Evolutionary conservation across 2,113 vertebrate species (phyloP).

Genomic region (Periophthalmodon schlosseri): DNA sequence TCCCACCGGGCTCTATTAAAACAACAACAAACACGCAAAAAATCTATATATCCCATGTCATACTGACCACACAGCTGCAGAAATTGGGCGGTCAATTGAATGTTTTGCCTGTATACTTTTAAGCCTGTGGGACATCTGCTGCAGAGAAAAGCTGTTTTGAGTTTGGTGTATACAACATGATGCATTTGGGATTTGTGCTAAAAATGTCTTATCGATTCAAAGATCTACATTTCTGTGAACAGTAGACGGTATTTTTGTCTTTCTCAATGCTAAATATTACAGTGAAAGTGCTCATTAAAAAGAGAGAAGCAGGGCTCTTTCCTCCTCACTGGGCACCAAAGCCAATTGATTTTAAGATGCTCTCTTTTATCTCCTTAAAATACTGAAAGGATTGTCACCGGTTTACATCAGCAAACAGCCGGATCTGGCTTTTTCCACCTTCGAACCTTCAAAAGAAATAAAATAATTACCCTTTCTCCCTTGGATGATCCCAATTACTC

Average conservation of each 20-base stretch:
- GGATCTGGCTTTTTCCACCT: conserved; percentile 12
- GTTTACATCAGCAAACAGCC: conserved; percentile 10
- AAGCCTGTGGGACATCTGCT: conserved; percentile 19
- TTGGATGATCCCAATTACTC: conserved; percentile 21
- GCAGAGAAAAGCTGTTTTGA: conserved; percentile 6
- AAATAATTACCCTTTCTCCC: background rate
- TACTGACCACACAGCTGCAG: conserved; percentile 44
- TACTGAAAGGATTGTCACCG: conserved; percentile 10
- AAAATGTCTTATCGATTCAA: background rate
- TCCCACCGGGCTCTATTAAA: conserved; percentile 64
- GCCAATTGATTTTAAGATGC: conserved; percentile 23
- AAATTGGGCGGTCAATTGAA: conserved; percentile 29
- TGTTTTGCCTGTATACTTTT: conserved; percentile 15
- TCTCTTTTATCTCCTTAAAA: conserved; percentile 4
- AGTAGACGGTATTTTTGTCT: background rate
- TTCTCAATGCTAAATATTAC: conserved; percentile 11
- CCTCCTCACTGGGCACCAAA: conserved; percentile 3
- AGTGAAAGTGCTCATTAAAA: conserved; percentile 6
- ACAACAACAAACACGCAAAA: conserved; percentile 39
- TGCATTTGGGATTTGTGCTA: background rate
- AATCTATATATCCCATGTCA: conserved; percentile 57
- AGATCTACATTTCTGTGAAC: background rate
- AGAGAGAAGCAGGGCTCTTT: background rate
- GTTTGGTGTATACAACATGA: background rate
- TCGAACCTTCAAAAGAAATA: conserved; percentile 5